Evolutionary conservation across 2,113 vertebrate species (phyloP).

Genomic region (Cairina moschata): DNA sequence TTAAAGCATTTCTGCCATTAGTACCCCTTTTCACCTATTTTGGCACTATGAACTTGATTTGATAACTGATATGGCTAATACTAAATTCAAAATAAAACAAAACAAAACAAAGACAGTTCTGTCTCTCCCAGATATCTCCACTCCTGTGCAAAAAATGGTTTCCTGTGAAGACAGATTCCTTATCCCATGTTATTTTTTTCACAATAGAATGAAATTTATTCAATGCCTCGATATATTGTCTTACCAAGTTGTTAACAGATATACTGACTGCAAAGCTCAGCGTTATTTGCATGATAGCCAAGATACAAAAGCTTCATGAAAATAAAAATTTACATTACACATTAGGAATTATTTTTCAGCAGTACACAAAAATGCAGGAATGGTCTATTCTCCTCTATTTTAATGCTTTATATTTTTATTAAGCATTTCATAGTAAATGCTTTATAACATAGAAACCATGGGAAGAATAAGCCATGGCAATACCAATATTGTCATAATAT

Average conservation of each 20-base stretch:
- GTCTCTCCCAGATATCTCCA: background rate
- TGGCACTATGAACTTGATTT: background rate
- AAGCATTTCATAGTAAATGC: background rate
- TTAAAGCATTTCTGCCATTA: background rate
- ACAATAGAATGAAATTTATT: background rate
- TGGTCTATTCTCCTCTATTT: background rate
- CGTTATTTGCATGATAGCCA: background rate
- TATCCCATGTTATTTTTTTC: background rate
- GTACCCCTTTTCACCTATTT: background rate
- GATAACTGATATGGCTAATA: background rate
- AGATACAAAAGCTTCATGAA: background rate
- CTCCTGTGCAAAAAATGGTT: background rate
- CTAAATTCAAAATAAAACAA: background rate
- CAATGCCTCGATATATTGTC: background rate
- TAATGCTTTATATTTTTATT: background rate
- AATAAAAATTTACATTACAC: background rate
- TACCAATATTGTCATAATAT: background rate
- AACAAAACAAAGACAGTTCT: background rate
- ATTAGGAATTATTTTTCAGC: background rate
- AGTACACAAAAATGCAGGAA: background rate
- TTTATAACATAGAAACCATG: background rate
- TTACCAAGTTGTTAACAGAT: background rate
- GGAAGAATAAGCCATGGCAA: background rate
- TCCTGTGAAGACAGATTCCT: background rate
- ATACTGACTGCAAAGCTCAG: background rate